Evolutionary conservation across 2,113 vertebrate species (phyloP).

Genomic region (Maccullochella peelii): DNA sequence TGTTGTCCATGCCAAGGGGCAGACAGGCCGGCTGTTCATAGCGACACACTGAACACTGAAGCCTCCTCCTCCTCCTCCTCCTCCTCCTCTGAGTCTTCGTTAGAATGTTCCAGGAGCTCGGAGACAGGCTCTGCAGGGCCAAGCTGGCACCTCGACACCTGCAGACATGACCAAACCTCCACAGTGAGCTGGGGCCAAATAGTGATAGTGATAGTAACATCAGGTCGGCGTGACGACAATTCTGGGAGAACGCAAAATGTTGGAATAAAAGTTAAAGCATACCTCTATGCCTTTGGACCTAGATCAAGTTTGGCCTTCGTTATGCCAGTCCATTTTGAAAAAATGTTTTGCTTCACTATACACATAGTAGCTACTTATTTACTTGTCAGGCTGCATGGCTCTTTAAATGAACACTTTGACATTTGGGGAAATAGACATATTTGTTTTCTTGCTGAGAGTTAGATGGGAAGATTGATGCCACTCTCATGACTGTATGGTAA

Average conservation of each 20-base stretch:
- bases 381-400: neutral
- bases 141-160: constrained; percentile 52
- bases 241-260: neutral
- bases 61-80: constrained; percentile 35
- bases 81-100: constrained; percentile 38
- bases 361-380: neutral
- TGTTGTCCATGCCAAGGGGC: constrained; percentile 77
- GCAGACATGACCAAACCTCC: constrained; percentile 51
- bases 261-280: neutral
- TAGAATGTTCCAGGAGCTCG: constrained; percentile 61
- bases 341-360: neutral
- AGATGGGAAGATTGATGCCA: neutral
- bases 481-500: neutral
- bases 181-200: constrained; percentile 30
- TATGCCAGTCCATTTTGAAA: neutral
- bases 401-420: neutral
- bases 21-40: constrained; percentile 74
- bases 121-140: constrained; percentile 49
- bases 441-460: neutral
- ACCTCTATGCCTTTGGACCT: neutral
- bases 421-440: neutral
- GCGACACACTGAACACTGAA: constrained; percentile 49
- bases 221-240: constrained; percentile 29
- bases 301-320: neutral
- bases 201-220: constrained; percentile 47